A percentile compares a stretch with the other conserved stretches of the same genome.
phyloP scores from a whole-genome alignment of 2,113 vertebrate species.

The Ictalurus furcatus region DNA sequence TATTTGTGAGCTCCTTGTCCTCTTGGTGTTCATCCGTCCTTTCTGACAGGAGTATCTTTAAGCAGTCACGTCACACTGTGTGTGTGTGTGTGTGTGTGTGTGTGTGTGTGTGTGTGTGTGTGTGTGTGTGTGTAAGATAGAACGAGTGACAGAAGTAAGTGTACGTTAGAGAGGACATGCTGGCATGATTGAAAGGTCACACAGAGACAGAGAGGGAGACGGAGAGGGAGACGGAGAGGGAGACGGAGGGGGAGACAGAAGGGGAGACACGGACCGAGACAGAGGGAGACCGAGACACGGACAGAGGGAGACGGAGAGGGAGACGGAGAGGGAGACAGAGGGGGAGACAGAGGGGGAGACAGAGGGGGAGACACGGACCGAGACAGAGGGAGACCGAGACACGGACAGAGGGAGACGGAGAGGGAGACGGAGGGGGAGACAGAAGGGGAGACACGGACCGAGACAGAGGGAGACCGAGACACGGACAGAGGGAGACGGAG shows the following conservation, averaged over 20 bases:
- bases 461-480: too few species aligned
- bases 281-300: too few species aligned
- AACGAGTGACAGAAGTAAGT: conserved; percentile 16
- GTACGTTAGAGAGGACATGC: background rate
- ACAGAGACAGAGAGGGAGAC: background rate
- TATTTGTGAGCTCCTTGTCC: background rate
- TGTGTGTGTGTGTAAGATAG: background rate
- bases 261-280: background rate
- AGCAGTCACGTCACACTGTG: background rate
- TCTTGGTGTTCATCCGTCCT: background rate
- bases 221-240: background rate
- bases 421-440: too few species aligned
- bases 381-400: too few species aligned
- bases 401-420: too few species aligned
- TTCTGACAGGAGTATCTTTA: conserved; percentile 14
- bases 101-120: background rate
- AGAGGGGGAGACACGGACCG: too few species aligned
- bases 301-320: too few species aligned
- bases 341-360: too few species aligned
- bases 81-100: conserved; percentile 6
- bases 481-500: too few species aligned
- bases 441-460: too few species aligned
- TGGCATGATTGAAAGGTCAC: conserved; percentile 11
- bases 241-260: background rate
- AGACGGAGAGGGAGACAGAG: too few species aligned